Percentiles rank a stretch among this genome's conserved stretches.
These are phyloP conservation scores for Masticophis lateralis DNA, from an alignment of 2,797 vertebrate species.

Conservation along the genomic window DNA sequence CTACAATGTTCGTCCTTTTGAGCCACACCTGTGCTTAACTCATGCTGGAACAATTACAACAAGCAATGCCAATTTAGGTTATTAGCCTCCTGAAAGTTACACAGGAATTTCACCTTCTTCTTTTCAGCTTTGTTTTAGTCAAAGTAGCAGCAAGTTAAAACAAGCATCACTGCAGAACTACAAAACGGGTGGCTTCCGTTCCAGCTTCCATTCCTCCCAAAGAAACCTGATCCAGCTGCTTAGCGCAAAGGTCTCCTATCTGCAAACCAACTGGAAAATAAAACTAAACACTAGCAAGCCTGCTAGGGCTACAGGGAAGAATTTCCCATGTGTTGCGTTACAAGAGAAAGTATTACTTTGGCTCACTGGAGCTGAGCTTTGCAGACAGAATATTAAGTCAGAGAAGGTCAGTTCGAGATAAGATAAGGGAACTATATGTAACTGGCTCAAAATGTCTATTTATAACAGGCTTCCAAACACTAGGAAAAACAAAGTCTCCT, in stretches of 20 bases:
- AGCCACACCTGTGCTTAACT: constrained; percentile 40
- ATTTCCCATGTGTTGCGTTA: neutral
- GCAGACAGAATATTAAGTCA: neutral
- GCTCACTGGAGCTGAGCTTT: constrained; percentile 1
- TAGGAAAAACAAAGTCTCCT: neutral
- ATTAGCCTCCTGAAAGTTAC: constrained; percentile 40
- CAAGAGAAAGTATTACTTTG: neutral
- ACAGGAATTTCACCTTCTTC: constrained; percentile 56
- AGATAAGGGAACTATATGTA: neutral
- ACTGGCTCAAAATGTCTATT: neutral
- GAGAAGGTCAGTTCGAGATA: neutral
- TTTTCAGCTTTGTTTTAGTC: constrained; percentile 15
- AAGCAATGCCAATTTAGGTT: constrained; percentile 53
- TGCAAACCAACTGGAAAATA: constrained; percentile 29
- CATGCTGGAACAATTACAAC: constrained; percentile 52
- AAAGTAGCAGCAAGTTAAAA: constrained; percentile 1
- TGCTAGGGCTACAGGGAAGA: neutral
- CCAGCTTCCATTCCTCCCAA: neutral
- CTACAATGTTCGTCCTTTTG: constrained; percentile 39
- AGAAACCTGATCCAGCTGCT: constrained; percentile 28
- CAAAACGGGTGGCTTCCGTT: constrained; percentile 23
- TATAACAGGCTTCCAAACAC: neutral
- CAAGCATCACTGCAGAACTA: accelerated
- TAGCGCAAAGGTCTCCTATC: constrained; percentile 35
- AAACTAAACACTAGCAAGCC: constrained; percentile 27